Base-by-base conservation (phyloP, 2,113 vertebrate species). In the human region DNA sequence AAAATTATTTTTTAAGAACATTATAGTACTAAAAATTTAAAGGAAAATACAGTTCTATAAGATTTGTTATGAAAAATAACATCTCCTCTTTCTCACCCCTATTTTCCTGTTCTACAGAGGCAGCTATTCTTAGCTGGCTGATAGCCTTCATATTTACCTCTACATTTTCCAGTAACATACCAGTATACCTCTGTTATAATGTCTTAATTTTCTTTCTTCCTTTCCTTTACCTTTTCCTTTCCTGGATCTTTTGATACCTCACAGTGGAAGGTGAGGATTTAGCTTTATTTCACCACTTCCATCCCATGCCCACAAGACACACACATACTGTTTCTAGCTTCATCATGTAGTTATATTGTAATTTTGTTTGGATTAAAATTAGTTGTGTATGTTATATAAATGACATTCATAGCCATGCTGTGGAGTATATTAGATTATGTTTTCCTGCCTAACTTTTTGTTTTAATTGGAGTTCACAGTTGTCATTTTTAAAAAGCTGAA, bases 61-160 rank as follows among this genome's bases (percentile, higher is more conserved):
- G 45, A 0, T 92, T 85, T 79, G 3, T 89, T 90, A 90, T 40
- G 45, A 93, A 88, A 94, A 94, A 92, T n/a, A 75, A 25, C 30
- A 80, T 85, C 64, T 13, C 23, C 22, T 48, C 40, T 17, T 68
- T 82, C n/a, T 88, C 72, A 85, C 2, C 3, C 23, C n/a, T 81
- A 3, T 48, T 94, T 91, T 84, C 8, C 9, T 25, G 45, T 92
- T 84, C 70, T 92, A 38, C 18, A 90, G n/a, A 85, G 32, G 64
- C 64, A 93, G 30, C 18, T 90, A 13, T 40, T 72, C 88, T 92
- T 25, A 89, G 9, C 52, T 38, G 73, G 66, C 83, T 81, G n/a
- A 45, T 75, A 70, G 70, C 61, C 20, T 73, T 80, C 52, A n/a
- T 73, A 2, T 50, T 92, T 81, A 43, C 8, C 25, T 72, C 8